Conservation (phyloP, 2,113 vertebrate genomes). For the Phocoena phocoena region DNA sequence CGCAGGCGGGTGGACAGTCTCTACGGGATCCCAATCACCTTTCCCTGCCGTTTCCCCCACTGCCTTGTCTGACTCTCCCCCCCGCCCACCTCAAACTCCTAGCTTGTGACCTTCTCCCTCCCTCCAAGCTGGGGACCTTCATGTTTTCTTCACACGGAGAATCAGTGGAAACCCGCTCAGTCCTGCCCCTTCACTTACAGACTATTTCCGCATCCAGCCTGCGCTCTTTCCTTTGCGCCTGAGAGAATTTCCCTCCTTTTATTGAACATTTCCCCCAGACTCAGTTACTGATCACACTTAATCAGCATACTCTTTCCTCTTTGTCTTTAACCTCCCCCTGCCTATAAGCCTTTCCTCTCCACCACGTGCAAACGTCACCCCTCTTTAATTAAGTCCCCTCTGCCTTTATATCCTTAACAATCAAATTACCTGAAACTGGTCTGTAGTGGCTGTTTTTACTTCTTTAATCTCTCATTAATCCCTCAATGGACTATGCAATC, state of each 20-base stretch:
- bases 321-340: background rate
- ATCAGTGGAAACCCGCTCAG: background rate
- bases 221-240: background rate
- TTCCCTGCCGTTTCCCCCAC: too few species aligned
- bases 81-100: background rate
- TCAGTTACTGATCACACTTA: background rate
- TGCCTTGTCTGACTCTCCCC: background rate
- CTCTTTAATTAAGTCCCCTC: background rate
- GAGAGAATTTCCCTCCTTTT: background rate
- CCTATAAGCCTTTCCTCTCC: background rate
- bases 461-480: background rate
- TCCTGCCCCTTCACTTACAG: background rate
- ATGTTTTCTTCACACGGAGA: background rate
- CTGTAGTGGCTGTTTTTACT: background rate
- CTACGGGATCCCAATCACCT: background rate
- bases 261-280: too few species aligned
- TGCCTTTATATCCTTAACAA: constrained; percentile 9
- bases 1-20: background rate
- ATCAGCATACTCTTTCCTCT: too few species aligned
- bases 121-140: background rate
- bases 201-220: background rate
- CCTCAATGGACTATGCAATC: background rate
- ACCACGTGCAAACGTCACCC: background rate
- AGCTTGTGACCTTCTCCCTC: background rate
- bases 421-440: background rate